A percentile compares a stretch with the other conserved stretches of the same genome.
Evolutionary conservation across 2,797 vertebrate species (phyloP).

Genomic region (Megaceryle alcyon): DNA sequence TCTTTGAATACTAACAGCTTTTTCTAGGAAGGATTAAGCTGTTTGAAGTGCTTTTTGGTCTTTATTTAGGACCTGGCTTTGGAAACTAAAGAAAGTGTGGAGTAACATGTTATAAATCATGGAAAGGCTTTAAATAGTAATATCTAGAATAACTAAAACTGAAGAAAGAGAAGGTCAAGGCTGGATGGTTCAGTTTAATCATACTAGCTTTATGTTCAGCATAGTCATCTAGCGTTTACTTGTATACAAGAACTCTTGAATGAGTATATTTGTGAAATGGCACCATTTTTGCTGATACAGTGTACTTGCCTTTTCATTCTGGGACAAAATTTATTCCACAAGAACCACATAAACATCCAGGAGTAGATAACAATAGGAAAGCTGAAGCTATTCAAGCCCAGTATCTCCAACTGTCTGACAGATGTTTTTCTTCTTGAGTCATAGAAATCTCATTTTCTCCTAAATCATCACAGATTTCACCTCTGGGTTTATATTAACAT

Average conservation of each 20-base stretch:
- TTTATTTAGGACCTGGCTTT: slow-evolving; percentile 39
- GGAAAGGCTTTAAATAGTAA: not conserved
- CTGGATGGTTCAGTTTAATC: not conserved
- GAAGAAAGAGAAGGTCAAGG: not conserved
- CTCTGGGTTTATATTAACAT: not conserved
- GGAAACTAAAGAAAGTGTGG: slow-evolving; percentile 59
- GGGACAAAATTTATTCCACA: not conserved
- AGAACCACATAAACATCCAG: not conserved
- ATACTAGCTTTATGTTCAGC: not conserved
- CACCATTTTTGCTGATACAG: not conserved
- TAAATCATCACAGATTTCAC: not conserved
- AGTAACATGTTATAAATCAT: slow-evolving; percentile 2
- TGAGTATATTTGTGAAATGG: not conserved
- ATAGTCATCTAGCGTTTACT: not conserved
- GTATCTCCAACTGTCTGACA: not conserved
- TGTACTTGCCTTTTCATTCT: not conserved
- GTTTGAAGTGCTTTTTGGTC: slow-evolving; percentile 55
- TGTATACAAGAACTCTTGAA: not conserved
- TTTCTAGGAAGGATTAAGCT: slow-evolving; percentile 56
- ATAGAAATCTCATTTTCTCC: not conserved
- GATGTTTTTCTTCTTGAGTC: not conserved
- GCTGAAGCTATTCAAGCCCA: not conserved
- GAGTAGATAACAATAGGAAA: not conserved
- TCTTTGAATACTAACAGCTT: slow-evolving; percentile 73
- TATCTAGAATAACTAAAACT: not conserved